Evolutionary conservation across 2,797 vertebrate species (phyloP), one percentile per base, ranked within the genome.

Genomic region (Myotis planiceps): DNA sequence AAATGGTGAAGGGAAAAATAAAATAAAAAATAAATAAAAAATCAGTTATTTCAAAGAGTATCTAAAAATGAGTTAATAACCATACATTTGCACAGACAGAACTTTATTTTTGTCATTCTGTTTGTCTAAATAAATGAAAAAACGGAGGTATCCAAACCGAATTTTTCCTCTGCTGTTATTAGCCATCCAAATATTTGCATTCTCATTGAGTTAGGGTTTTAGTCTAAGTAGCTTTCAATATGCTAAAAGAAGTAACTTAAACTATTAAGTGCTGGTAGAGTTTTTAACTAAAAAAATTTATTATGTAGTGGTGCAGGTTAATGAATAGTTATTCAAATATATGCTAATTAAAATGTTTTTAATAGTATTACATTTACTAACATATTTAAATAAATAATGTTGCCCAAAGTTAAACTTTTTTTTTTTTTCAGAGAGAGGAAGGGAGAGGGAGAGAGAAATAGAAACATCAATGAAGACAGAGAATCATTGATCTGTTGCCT

Each of bases 141-240:
- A 76, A 16, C 2, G 53, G 47, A 90, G 27, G 45, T 58, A 86
- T 86, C 34, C 66, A 83, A 92, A 74, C 25, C 5, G 23, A 94
- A 94, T 27, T 68, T 96, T 96, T 94, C 25, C 75, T 92, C 86
- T 94, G 53, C 86, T 94, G 13, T 90, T 82, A 86, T 71, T 95
- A 95, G 69, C 88, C 94, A 91, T 92, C 27, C 89, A 97, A 97
- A 90, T 96, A 95, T 96, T 96, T 94, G 68, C 0, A 0, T 92
- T 88, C 69, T 95, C 2, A 21, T 88, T 39, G 53, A 96, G 13
- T 91, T 76, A 89, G 32, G 29, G 32, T 72, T 89, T 96, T 83
- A 68, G 66, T 76, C 19, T 51, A 80, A 95, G 63, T 60, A 90
- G 27, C 21, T 91, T 93, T 87, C 39, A 95, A 87, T 91, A 86